Conservation (phyloP, 2,797 vertebrate species). For the Pagetopsis macropterus region DNA sequence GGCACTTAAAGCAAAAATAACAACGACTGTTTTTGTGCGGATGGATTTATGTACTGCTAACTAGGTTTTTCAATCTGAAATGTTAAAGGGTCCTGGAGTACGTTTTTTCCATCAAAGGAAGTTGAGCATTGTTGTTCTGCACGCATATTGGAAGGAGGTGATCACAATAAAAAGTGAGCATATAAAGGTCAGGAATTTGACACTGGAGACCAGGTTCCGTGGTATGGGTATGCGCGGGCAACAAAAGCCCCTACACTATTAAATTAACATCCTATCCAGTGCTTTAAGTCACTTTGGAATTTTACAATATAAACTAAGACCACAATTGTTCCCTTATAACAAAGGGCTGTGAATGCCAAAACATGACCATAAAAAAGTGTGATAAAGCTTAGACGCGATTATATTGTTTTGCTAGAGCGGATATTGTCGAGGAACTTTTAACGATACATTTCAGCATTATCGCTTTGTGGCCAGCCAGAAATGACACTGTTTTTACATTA, state of each 20-base stretch:
- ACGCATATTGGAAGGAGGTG: background rate
- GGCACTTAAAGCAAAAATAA: background rate
- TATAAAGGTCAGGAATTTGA: conserved; percentile 8
- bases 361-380: background rate
- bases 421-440: conserved; percentile 1
- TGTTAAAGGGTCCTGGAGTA: background rate
- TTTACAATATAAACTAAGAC: background rate
- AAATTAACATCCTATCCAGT: background rate
- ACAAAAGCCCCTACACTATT: conserved; percentile 10
- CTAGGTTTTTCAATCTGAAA: background rate
- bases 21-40: background rate
- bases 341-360: background rate
- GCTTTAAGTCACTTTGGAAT: background rate
- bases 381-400: background rate
- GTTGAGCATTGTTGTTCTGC: background rate
- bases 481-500: background rate
- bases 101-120: background rate
- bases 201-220: background rate
- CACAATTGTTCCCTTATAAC: background rate
- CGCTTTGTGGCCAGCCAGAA: background rate
- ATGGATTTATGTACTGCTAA: background rate
- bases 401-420: background rate
- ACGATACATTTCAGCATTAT: background rate
- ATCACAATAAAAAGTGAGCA: background rate
- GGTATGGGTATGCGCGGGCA: background rate